phyloP scores from a whole-genome alignment of 2,113 vertebrate genomes.

The Notarius quadriscutis region DNA sequence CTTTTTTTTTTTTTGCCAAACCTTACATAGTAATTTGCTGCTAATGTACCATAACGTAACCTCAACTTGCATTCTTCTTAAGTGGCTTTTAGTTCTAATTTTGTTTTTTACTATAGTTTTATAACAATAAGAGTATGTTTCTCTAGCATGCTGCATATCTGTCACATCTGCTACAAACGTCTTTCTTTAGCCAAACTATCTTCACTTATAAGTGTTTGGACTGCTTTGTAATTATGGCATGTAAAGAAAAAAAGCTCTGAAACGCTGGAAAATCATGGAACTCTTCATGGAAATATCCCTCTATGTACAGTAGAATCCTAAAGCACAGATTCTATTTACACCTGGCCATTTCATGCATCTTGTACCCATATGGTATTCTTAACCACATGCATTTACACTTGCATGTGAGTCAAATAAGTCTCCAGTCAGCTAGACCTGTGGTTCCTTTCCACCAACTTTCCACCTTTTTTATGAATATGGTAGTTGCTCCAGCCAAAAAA shows the following conservation, averaged over 20 bases:
- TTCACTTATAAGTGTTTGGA: neutral
- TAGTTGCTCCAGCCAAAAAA: neutral
- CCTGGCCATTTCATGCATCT: neutral
- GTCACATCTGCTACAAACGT: neutral
- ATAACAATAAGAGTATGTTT: neutral
- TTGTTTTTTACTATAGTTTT: neutral
- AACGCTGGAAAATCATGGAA: neutral
- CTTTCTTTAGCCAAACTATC: neutral
- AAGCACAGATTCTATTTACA: neutral
- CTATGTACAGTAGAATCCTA: neutral
- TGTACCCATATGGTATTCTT: neutral
- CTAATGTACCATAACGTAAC: constrained; percentile 3
- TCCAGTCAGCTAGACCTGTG: neutral
- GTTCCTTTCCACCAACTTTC: neutral
- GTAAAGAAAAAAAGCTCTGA: neutral
- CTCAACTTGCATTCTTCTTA: neutral
- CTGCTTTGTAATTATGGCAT: neutral
- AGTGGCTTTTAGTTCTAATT: neutral
- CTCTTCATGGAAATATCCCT: no score
- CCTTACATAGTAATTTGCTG: neutral
- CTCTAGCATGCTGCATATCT: neutral
- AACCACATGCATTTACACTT: neutral
- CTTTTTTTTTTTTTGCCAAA: neutral
- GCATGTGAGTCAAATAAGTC: neutral
- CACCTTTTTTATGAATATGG: neutral